phyloP scores from a whole-genome alignment of 1,140 invertebrate species.

The Oncopodura yosiiana region DNA sequence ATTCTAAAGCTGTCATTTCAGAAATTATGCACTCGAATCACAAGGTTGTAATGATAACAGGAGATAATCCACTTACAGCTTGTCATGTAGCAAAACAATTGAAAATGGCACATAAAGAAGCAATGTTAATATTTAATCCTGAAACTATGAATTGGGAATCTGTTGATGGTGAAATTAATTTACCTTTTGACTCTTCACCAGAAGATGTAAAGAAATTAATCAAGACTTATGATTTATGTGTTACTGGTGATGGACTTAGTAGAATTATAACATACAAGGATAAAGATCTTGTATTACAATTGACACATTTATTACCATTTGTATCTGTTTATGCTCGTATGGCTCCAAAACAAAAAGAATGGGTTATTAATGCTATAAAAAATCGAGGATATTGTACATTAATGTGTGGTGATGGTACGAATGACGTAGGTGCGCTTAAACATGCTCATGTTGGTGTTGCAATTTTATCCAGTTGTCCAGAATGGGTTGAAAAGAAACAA shows the following conservation, averaged over 20 bases:
- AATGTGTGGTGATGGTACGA: conserved; percentile 99
- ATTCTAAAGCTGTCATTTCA: conserved; percentile 85
- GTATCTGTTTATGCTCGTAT: conserved; percentile 86
- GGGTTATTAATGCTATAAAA: conserved; percentile 81
- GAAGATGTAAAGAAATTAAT: conserved; percentile 47
- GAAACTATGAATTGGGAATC: conserved; percentile 66
- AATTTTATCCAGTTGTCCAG: conserved; percentile 75
- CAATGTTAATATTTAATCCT: conserved; percentile 60
- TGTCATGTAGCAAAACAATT: conserved; percentile 96
- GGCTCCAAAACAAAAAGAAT: conserved; percentile 94
- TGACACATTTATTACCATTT: conserved; percentile 57
- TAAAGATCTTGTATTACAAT: conserved; percentile 13
- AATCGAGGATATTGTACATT: conserved; percentile 76
- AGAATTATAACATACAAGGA: conserved; percentile 27
- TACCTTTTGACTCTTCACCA: conserved; percentile 46
- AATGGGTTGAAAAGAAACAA: conserved; percentile 44
- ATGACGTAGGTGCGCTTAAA: conserved; percentile 99
- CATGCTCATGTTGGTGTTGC: conserved; percentile 94
- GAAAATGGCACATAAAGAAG: conserved; percentile 67
- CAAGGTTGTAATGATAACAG: conserved; percentile 94
- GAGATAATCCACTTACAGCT: conserved; percentile 96
- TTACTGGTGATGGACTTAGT: conserved; percentile 71
- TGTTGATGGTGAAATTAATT: conserved; percentile 58
- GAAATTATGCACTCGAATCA: conserved; percentile 89
- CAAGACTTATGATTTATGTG: conserved; percentile 72